Base-by-base conservation (phyloP, 2,113 vertebrate species). In the Perca fluviatilis region DNA sequence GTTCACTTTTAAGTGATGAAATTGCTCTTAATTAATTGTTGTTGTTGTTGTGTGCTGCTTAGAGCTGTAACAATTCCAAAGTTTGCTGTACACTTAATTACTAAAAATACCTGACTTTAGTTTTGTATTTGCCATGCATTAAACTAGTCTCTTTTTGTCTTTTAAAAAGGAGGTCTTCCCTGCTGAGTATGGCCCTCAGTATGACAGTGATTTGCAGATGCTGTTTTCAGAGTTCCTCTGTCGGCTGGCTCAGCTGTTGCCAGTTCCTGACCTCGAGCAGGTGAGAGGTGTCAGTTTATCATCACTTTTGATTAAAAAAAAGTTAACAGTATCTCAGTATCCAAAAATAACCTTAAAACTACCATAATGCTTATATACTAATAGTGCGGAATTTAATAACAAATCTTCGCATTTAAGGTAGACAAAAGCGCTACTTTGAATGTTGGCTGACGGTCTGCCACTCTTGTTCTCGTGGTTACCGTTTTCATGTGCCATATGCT, bases 171-270 rank as follows among this genome's bases (percentile, higher is more conserved):
- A 94, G 47, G 79, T 90, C 1, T 95, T 95, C 71, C 89, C 94
- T 62, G 86, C 77, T 3, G 93, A 96, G 40, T 96, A 94, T 49
- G 96, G 96, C 12, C 85, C 94, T 36, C 65, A 82, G 23, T 97
- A 96, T 62, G 70, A 96, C 71, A 21, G 12, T 3, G 95, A 95
- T 33, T 76, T 97, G 68, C 94, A 95, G 86, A 92, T 83, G 5
- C 92, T 97, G 33, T 92, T 97, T 30, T 94, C 91, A 12, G 95
- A 97, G 86, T 96, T 96, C 23, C 67, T 94, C 61, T 92, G 77
- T 85, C 94, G 95, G 21, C 84, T 97, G 43, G 88, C 94, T 72
- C 89, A 93, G 81, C 82, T 95, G 49, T 43, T 95, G 50, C 93
- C 93, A 13, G 85, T 89, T 40, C 95, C 94, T 21, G 91, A 93